Evolutionary conservation across 1,140 invertebrate genomes (phyloP), one percentile per base, ranked within the genome.

Genomic region (Tribolium castaneum): DNA sequence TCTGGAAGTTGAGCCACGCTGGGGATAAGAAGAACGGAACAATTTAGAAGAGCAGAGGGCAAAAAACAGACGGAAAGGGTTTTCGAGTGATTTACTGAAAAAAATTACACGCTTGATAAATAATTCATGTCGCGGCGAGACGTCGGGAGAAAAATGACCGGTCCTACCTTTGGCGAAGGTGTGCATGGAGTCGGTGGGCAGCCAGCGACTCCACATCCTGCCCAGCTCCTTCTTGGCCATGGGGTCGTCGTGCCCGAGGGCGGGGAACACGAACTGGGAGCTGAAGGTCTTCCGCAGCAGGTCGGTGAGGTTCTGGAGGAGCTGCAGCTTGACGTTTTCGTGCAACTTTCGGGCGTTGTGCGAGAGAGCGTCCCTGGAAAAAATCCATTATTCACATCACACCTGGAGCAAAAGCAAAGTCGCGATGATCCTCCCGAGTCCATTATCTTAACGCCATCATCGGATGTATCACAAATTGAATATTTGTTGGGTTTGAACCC

Each of bases 221-320:
- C 92, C 92, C 70, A 95, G 88, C 76, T 91, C 89, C 51, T 88
- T 89, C 82, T 89, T 91, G 5, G 91, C 88, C 0, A 89, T 89
- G 5, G 93, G 92, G 82, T 95, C 94, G 83, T 94, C 93, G 86
- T 95, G 93, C 0, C 94, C 94, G 75, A 96, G 85, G 0, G 94
- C 94, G 2, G 94, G 94, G 83, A 95, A 95, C 19, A 96, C 92
- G 83, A 95, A 95, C 84, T 94, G 93, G 56, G 92, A 93, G 73
- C 91, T 92, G 87, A 96, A 96, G 13, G 94, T 94, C 81, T 91
- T 90, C 19, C 91, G 90, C 70, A 95, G 88, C 50, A 95, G 86
- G 80, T 94, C 92, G 0, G 94, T 95, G 19, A 95, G 90, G 86
- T 95, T 95, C 79, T 93, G 90, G 50, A 95, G 87, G 19, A 93